A percentile compares a stretch with the other conserved stretches of the same genome.
phyloP scores from a whole-genome alignment of 92 coral and sea anemone genomes.

The Muricea muricata region DNA sequence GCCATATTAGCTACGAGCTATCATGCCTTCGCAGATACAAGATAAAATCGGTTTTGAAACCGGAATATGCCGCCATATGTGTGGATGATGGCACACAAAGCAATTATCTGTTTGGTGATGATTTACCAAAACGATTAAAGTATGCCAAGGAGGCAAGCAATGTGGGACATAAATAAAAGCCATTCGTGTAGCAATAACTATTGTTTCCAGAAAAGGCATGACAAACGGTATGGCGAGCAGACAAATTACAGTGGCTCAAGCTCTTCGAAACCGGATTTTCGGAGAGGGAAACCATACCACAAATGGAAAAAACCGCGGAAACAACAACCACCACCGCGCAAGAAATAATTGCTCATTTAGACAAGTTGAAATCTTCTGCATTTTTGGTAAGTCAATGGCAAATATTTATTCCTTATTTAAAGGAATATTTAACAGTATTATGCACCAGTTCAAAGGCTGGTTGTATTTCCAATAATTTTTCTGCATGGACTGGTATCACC shows the following conservation, averaged over 20 bases:
- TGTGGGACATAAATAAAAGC: background rate
- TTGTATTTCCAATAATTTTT: background rate
- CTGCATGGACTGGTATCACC: background rate
- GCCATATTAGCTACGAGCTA: background rate
- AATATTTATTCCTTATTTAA: background rate
- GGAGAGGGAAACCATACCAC: background rate
- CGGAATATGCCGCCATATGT: background rate
- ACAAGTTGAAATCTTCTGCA: background rate
- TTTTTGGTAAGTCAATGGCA: background rate
- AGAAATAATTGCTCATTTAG: background rate
- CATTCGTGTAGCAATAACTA: background rate
- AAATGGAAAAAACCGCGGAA: background rate
- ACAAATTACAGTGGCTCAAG: background rate
- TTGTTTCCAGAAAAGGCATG: background rate
- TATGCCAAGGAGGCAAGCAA: background rate
- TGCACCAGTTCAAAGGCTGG: slow-evolving; percentile 5
- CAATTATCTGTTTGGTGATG: background rate
- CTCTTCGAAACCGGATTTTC: background rate
- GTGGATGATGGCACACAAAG: background rate
- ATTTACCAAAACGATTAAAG: background rate
- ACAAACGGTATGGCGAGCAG: background rate
- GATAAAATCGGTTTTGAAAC: background rate
- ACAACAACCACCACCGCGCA: background rate
- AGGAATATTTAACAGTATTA: background rate
- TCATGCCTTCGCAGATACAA: background rate